Evolutionary conservation across 2,797 vertebrate species (phyloP), one percentile per base, ranked within the genome.

Genomic region (Crocidura indochinensis): DNA sequence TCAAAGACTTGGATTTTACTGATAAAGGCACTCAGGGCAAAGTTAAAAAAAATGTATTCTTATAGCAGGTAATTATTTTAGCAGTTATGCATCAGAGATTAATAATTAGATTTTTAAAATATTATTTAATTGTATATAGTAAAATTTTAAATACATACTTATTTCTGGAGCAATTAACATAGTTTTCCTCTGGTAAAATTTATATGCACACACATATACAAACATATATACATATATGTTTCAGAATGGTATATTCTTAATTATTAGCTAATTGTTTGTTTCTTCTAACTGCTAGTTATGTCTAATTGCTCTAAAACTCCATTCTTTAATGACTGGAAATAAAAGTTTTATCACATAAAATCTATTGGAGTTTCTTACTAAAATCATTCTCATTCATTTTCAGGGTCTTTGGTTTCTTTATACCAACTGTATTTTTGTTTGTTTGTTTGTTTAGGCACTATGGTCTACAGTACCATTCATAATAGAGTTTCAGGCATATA

Each of bases 1-100:
- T 96, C 68, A 91, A 94, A 84, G 72, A 73, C 27, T 75, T 79
- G 49, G 87, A 75, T 65, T 77, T 84, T 84, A 94, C 14, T 27
- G 88, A 3, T 49, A 95, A 95, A 38, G 29, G 44, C 8, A 89
- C 24, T 84, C 49, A 83, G 1, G 80, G n/a, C 47, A 87, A 92
- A 93, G 44, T 56, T 60, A 68, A 1, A 79, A 69, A 90, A 89
- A 27, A 0, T 77, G 26, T 31, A 64, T 26, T 90, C 46, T 76
- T 90, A 62, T 15, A 85, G 46, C 15, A 85, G 29, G 56, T 51
- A 85, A 62, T 80, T 80, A 74, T 56, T 47, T 77, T 87, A 84
- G 29, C 9, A 65, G 62, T 9, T 82, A 73, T 2, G 9, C n/a
- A 84, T 22, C 62, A 75, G 47, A 87, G 87, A 86, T 49, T 69